phyloP scores from a whole-genome alignment of 2,888 invertebrate genomes.

The Zonitis immaculata region DNA sequence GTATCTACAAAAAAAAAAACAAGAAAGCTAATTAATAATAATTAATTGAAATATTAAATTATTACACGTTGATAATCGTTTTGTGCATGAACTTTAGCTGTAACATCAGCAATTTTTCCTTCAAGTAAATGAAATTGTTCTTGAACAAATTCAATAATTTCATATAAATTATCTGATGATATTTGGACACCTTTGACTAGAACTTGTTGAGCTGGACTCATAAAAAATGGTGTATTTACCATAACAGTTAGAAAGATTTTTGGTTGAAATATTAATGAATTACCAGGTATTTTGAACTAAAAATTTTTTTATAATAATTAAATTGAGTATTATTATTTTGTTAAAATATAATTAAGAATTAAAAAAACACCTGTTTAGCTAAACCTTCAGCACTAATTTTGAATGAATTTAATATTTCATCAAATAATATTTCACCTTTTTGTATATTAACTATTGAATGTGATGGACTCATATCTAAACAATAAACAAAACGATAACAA shows the following conservation, averaged over 20 bases:
- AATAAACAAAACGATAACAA: constrained; percentile 67
- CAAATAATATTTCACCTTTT: constrained; percentile 58
- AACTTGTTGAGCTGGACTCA: constrained; percentile 67
- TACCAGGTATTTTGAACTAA: constrained; percentile 67
- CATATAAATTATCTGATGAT: constrained; percentile 55
- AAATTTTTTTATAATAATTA: too few species aligned
- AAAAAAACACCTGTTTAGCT: constrained; percentile 56
- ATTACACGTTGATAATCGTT: constrained; percentile 49
- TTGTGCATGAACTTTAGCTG: constrained; percentile 54
- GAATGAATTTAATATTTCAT: constrained; percentile 56
- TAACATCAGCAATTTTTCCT: constrained; percentile 56
- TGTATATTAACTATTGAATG: constrained; percentile 64
- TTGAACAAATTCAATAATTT: constrained; percentile 55
- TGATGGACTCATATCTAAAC: constrained; percentile 75
- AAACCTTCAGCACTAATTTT: constrained; percentile 55
- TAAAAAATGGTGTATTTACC: constrained; percentile 70
- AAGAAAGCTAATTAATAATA: too few species aligned
- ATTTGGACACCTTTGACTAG: constrained; percentile 66
- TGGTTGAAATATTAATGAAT: constrained; percentile 57
- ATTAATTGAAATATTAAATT: neutral
- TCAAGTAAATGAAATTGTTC: constrained; percentile 58
- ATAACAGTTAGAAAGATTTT: constrained; percentile 70
- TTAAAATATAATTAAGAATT: too few species aligned
- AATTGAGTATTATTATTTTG: too few species aligned
- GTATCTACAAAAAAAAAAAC: constrained; percentile 42